Base-by-base conservation (phyloP, 2,797 vertebrate genomes). In the Kryptolebias ocellatus region DNA sequence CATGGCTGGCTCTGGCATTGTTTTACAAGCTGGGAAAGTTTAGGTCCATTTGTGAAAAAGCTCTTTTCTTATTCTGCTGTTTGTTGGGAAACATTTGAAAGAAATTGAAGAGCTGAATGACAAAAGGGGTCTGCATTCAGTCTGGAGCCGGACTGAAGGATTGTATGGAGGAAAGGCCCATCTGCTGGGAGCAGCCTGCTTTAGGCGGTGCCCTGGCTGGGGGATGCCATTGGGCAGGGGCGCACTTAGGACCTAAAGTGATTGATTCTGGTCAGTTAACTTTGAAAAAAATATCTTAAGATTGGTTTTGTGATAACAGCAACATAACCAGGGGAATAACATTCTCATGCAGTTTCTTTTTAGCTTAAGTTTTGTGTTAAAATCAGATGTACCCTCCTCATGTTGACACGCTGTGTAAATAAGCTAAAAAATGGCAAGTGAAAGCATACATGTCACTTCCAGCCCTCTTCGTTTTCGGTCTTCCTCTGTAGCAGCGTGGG, bases 401-500 rank as follows among this genome's bases (percentile, higher is more conserved):
- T 60, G 61, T 76, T 76, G 20, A 49, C 59, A 61, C 7, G 61
- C 70, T 58, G 72, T 51, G 72, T 66, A 54, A 74, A 77, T 37
- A 20, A 74, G 56, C 31, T 45, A 65, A 62, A 67, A 66, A 42
- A 57, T 65, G 90, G 90, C 90, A 94, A 93, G 93, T 95, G 92
- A 92, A 92, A 90, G 89, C 82, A 89, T 78, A 87, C 80, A 88
- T 87, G 92, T 93, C 93, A 94, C 94, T 95, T 94, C 93, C 94
- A 95, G 92, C 87, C 85, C 76, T 93, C 90, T 86, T 93, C 92
- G 88, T 94, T 89, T 93, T 87, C 90, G 92, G 91, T 94, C 95
- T 95, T 96, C 95, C 95, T 96, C 93, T 85, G 67, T 83, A 95
- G 89, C 95, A 95, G 95, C 94, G 84, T 95, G 96, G 91, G 93